Conservation (phyloP, 1,140 invertebrate genomes). For the Aporrectodea caliginosa region DNA sequence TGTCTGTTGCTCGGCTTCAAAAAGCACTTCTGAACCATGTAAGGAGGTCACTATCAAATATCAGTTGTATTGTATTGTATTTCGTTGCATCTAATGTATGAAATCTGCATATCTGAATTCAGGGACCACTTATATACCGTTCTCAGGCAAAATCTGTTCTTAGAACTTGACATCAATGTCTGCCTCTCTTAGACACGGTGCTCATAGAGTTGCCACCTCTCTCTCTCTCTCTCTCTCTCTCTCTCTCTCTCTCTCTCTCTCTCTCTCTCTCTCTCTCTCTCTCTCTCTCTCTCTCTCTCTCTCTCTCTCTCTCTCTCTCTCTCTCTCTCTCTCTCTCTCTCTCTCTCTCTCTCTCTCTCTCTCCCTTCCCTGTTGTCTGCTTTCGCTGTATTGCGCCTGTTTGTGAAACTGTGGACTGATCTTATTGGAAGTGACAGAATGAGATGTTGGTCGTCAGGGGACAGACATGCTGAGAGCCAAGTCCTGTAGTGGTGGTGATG, state of each 20-base stretch:
- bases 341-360: background rate
- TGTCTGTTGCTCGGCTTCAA: background rate
- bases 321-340: slow-evolving; percentile 1
- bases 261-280: background rate
- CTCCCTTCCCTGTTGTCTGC: background rate
- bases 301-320: background rate
- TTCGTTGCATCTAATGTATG: too few relatives aligned
- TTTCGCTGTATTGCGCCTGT: background rate
- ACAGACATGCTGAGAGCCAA: too few relatives aligned
- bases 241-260: background rate
- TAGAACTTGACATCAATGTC: background rate
- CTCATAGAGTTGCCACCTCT: background rate
- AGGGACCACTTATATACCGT: background rate
- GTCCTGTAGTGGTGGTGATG: too few relatives aligned
- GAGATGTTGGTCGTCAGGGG: too few relatives aligned
- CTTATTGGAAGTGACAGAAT: too few relatives aligned
- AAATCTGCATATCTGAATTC: background rate
- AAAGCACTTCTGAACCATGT: too few relatives aligned
- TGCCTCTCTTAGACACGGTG: background rate
- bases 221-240: background rate
- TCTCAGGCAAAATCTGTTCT: background rate
- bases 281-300: background rate
- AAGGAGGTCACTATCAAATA: too few relatives aligned
- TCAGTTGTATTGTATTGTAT: too few relatives aligned
- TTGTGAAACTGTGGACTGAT: too few relatives aligned